phyloP scores from a whole-genome alignment of 2,797 vertebrate genomes.

The Tolypeutes matacus region DNA sequence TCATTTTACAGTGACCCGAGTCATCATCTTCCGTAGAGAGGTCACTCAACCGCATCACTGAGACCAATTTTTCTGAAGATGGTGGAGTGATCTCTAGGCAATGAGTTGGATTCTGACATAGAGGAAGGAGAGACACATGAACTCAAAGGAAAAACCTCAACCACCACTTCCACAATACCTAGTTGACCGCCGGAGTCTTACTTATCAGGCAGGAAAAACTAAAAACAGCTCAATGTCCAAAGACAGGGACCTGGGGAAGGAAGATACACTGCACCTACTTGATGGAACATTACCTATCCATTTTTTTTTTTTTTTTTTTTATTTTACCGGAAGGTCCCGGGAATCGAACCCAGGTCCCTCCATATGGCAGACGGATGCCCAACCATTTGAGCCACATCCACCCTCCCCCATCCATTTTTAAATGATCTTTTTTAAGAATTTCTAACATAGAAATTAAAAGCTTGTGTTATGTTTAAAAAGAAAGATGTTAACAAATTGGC shows the following conservation, averaged over 20 bases:
- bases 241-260: neutral
- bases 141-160: neutral
- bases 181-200: neutral
- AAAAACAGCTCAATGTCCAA: neutral
- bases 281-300: neutral
- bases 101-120: constrained; percentile 90
- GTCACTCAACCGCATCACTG: constrained; percentile 91
- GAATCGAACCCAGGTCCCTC: too few species aligned
- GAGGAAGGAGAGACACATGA: constrained; percentile 44
- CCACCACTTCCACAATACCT: neutral
- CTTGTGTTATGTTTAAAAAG: neutral
- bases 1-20: constrained; percentile 91
- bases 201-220: neutral
- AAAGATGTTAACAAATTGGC: neutral
- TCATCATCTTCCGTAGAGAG: constrained; percentile 93
- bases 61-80: constrained; percentile 89
- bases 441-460: constrained; percentile 34
- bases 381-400: too few species aligned
- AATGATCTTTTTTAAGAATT: neutral
- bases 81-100: constrained; percentile 89
- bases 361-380: too few species aligned
- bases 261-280: neutral
- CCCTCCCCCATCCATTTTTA: neutral
- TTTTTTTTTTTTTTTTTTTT: neutral
- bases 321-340: too few species aligned